Evolutionary conservation across 2,797 vertebrate genomes (phyloP), one percentile per base, ranked within the genome.

Genomic region (Neosilurus mollespiculum): DNA sequence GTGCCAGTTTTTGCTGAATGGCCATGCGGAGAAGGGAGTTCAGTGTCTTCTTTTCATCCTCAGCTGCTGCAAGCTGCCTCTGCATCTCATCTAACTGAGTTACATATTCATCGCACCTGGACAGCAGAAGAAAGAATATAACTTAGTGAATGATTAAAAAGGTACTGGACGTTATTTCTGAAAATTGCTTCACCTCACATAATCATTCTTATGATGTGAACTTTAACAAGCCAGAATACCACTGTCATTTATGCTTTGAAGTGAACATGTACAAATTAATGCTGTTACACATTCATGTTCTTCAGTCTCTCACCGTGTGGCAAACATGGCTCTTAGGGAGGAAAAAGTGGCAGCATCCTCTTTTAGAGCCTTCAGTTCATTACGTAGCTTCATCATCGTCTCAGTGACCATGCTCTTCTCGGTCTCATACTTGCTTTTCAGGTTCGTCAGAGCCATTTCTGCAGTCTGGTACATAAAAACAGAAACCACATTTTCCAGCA

Each of bases 331-430:
- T 90, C 98, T 93, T 82, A 99, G 93, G 81, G 98, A 99, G 69
- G 98, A 99, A 95, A 99, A 99, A 10, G 98, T 99, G 84, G 97
- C 98, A 0, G 98, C 97, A 18, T 99, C 98, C 92, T 99, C 98
- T 89, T 96, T 98, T 87, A 99, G 91, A 80, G 97, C 98, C 91
- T 98, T 99, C 67, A 99, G 92, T 88, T 99, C 98, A 0, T 99
- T 99, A 87, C 98, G 95, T 49, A 99, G 94, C 90, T 98, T 99
- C 80, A 91, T 98, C 97, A 99, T 99, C 1, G 98, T 97, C 91
- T 97, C 95, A 0, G 96, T 99, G 90, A 99, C 98, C 96, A 99
- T 97, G 4, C 93, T 91, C 89, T 99, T 99, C 91, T 99, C 98
- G 0, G 96, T 96, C 89, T 99, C 97, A 0, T 99, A 99, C 88